These are phyloP conservation scores for Drosophila pullipes DNA, from an alignment of 2,888 invertebrate genomes.

Conservation along the genomic window DNA sequence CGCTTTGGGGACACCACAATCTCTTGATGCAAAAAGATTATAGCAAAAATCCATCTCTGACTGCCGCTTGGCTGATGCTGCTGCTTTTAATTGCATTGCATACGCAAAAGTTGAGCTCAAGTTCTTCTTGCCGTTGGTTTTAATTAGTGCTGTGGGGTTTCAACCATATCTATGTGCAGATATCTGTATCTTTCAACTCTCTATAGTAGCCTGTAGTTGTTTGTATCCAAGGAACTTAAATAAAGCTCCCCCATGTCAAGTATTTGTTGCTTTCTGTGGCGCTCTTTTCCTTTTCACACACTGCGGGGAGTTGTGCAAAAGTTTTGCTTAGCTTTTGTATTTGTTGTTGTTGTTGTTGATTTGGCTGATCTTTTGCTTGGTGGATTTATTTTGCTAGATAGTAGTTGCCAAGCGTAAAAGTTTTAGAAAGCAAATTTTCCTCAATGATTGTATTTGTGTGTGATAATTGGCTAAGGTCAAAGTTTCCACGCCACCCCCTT, in stretches of 20 bases:
- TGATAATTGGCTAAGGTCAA: conserved; percentile 74
- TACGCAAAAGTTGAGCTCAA: conserved; percentile 70
- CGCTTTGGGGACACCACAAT: conserved; percentile 66
- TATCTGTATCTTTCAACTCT: conserved; percentile 43
- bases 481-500: conserved; percentile 10
- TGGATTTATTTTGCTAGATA: conserved; percentile 58
- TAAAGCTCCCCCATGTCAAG: conserved; percentile 22
- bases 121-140: conserved; percentile 69
- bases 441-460: conserved; percentile 58
- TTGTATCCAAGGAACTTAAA: conserved; percentile 10
- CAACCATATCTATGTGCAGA: conserved; percentile 35
- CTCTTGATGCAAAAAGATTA: conserved; percentile 72
- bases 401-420: conserved; percentile 48
- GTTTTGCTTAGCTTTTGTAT: conserved; percentile 23
- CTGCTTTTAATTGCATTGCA: conserved; percentile 77
- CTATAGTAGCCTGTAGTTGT: conserved; percentile 10
- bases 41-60: conserved; percentile 69
- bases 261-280: conserved; percentile 24
- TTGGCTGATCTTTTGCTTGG: conserved; percentile 12
- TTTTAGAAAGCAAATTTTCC: conserved; percentile 71
- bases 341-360: conserved; percentile 25
- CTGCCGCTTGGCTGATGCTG: conserved; percentile 60
- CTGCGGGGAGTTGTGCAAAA: conserved; percentile 47
- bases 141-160: conserved; percentile 60
- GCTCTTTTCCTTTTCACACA: neutral